A percentile compares a stretch with the other conserved stretches of the same genome.
Evolutionary conservation across 2,797 vertebrate species (phyloP).

Genomic region (Chloroceryle amazona): DNA sequence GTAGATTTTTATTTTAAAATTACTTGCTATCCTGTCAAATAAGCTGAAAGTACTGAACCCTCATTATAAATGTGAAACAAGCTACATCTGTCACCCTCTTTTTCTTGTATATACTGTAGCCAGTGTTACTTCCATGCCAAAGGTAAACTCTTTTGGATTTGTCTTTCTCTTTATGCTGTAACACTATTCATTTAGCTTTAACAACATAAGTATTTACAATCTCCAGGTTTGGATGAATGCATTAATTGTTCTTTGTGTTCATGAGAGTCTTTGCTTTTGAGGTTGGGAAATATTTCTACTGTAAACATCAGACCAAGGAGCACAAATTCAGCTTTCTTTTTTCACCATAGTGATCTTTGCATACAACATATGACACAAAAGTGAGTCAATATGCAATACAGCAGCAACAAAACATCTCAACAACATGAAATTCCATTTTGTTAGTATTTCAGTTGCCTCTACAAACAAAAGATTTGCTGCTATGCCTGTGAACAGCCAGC

Average conservation of each 20-base stretch:
- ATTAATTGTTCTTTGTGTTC: constrained; percentile 39
- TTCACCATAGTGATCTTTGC: constrained; percentile 54
- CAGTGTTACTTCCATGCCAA: neutral
- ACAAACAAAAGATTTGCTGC: constrained; percentile 20
- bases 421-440: neutral
- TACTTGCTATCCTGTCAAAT: neutral
- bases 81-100: neutral
- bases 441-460: constrained; percentile 11
- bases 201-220: constrained; percentile 21
- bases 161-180: neutral
- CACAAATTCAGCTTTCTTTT: constrained; percentile 37
- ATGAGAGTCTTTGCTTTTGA: neutral
- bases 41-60: neutral
- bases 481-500: neutral
- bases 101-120: neutral
- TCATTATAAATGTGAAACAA: neutral
- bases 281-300: constrained; percentile 58
- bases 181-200: neutral
- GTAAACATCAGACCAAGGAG: constrained; percentile 50
- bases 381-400: neutral
- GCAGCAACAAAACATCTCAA: neutral
- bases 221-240: constrained; percentile 26
- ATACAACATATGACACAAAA: neutral
- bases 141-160: neutral
- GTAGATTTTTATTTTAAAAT: neutral